Conservation (phyloP, 2,888 invertebrate species). For the Campoletis raptor region DNA sequence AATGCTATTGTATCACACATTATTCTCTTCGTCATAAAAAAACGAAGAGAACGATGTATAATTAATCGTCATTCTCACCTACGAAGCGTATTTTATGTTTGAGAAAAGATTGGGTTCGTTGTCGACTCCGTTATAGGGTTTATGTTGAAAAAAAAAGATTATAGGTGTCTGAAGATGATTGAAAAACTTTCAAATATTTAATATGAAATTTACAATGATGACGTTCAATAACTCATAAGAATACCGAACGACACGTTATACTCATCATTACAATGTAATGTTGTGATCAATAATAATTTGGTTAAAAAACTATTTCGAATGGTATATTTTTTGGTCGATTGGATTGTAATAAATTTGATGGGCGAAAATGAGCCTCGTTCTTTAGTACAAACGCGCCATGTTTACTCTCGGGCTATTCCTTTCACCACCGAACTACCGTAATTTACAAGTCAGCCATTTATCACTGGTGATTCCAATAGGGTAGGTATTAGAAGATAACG, state of each 20-base stretch:
- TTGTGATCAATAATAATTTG: neutral
- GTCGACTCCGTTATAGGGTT: no score
- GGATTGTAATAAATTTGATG: neutral
- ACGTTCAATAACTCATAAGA: neutral
- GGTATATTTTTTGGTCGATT: neutral
- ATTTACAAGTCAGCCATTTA: conserved; percentile 73
- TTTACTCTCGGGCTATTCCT: conserved; percentile 53
- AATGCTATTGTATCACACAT: no score
- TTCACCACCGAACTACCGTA: conserved; percentile 68
- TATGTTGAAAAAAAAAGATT: no score
- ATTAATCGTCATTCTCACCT: no score
- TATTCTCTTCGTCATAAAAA: no score
- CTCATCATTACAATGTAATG: neutral
- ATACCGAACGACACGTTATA: neutral
- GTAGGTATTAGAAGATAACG: conserved; percentile 71
- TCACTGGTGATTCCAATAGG: conserved; percentile 71
- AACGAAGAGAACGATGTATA: no score
- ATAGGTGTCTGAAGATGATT: neutral
- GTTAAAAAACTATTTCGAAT: neutral
- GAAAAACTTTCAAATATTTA: neutral
- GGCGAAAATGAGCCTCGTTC: conserved; percentile 33
- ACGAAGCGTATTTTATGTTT: no score
- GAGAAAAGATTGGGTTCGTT: no score
- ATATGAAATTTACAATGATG: neutral
- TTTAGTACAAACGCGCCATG: conserved; percentile 12